A percentile compares a stretch with the other conserved stretches of the same genome.
These are phyloP conservation scores for Alitta virens DNA, from an alignment of 2,888 invertebrate species.

Conservation along the genomic window DNA sequence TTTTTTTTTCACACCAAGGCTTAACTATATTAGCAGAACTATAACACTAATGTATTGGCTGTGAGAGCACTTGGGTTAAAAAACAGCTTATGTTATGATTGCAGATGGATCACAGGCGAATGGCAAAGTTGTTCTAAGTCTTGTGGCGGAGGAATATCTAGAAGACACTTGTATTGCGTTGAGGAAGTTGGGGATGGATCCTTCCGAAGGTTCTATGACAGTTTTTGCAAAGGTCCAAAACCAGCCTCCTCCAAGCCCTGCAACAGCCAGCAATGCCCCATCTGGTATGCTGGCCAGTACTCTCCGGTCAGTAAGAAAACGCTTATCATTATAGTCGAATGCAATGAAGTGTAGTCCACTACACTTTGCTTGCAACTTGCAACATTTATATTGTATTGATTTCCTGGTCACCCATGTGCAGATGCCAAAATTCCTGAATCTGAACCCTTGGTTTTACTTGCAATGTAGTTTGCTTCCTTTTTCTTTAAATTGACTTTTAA, in stretches of 20 bases:
- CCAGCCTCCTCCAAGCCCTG: conserved; percentile 61
- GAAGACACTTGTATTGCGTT: conserved; percentile 80
- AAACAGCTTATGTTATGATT: conserved; percentile 19
- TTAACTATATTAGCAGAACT: too few relatives aligned
- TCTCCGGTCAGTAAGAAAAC: conserved; percentile 41
- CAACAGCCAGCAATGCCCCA: conserved; percentile 81
- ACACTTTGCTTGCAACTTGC: too few relatives aligned
- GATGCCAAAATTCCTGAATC: too few relatives aligned
- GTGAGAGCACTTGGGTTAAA: too few relatives aligned
- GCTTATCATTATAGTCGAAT: neutral
- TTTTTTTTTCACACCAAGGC: neutral
- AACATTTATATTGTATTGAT: too few relatives aligned
- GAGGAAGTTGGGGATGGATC: conserved; percentile 86
- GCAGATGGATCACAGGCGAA: conserved; percentile 83
- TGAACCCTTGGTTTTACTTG: too few relatives aligned
- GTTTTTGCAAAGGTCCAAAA: conserved; percentile 66
- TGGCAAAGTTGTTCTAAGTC: conserved; percentile 85
- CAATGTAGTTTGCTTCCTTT: too few relatives aligned
- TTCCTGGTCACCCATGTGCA: too few relatives aligned
- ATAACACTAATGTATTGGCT: too few relatives aligned
- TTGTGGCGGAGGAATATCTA: conserved; percentile 82
- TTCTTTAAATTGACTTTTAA: too few relatives aligned
- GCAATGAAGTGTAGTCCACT: too few relatives aligned
- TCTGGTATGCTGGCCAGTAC: conserved; percentile 65
- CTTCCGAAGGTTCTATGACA: conserved; percentile 65